Evolutionary conservation across 1,140 invertebrate genomes (phyloP).

Genomic region (Popillia japonica): DNA sequence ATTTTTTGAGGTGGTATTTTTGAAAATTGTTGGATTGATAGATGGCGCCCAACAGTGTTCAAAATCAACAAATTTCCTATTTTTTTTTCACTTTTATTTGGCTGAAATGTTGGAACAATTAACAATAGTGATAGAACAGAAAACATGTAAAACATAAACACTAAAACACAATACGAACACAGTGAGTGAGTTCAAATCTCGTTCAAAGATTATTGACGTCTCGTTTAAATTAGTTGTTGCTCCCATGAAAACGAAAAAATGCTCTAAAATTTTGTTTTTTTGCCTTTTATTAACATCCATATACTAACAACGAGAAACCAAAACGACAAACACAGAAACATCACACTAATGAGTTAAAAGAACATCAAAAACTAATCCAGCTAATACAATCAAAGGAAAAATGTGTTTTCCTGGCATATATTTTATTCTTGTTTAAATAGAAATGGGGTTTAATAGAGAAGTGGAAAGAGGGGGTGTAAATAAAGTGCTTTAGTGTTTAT

Average conservation of each 20-base stretch:
- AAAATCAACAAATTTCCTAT: too few relatives aligned
- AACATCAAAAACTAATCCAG: too few relatives aligned
- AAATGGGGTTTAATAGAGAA: background rate
- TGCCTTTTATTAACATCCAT: background rate
- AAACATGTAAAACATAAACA: conserved; percentile 28
- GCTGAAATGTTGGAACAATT: too few relatives aligned
- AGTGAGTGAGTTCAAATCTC: background rate
- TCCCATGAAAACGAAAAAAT: conserved; percentile 53
- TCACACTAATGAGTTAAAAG: too few relatives aligned
- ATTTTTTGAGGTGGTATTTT: background rate
- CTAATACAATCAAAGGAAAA: too few relatives aligned
- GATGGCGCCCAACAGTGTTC: background rate
- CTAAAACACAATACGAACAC: conserved; percentile 38
- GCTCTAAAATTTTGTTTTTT: background rate
- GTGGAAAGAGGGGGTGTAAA: conserved; percentile 20
- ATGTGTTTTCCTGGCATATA: background rate
- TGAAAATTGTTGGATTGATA: background rate
- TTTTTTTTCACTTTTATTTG: too few relatives aligned
- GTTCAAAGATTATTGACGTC: too few relatives aligned
- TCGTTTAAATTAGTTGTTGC: conserved; percentile 57
- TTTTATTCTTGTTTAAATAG: too few relatives aligned
- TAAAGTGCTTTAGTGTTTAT: conserved; percentile 40
- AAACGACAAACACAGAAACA: background rate
- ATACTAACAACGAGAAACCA: background rate
- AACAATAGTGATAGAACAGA: background rate